phyloP scores from a whole-genome alignment of 2,888 invertebrate genomes.

The Xiphydria camelus region DNA sequence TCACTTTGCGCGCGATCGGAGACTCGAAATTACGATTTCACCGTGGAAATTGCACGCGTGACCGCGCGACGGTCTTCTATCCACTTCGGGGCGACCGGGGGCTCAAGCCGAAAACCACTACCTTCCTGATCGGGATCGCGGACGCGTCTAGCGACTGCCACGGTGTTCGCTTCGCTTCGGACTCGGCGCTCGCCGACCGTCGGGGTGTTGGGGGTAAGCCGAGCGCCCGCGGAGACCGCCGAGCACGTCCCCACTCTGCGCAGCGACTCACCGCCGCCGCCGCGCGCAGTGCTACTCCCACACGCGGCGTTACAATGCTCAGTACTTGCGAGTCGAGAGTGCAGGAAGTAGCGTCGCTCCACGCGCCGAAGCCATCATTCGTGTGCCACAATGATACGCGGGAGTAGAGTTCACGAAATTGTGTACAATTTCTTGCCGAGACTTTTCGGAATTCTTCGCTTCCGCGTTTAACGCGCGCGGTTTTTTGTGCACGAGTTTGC shows the following conservation, averaged over 20 bases:
- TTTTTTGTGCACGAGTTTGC: too few species aligned
- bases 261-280: background rate
- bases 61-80: background rate
- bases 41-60: background rate
- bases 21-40: too few species aligned
- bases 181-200: background rate
- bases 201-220: constrained; percentile 1
- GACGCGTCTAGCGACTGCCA: constrained; percentile 53
- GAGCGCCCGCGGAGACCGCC: constrained; percentile 28
- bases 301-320: too few species aligned
- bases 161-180: constrained; percentile 33
- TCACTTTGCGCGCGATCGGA: too few species aligned
- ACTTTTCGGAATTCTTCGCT: too few species aligned
- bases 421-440: too few species aligned
- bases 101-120: constrained; percentile 8
- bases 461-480: too few species aligned
- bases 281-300: too few species aligned
- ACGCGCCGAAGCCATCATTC: constrained; percentile 4
- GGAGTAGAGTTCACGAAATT: too few species aligned
- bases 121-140: constrained; percentile 48
- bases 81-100: background rate
- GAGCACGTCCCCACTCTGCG: constrained; percentile 19
- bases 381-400: constrained; percentile 8
- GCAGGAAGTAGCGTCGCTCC: background rate
- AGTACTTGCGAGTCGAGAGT: constrained; percentile 1